phyloP scores from a whole-genome alignment of 2,797 vertebrate species.

The Enoplosus armatus region DNA sequence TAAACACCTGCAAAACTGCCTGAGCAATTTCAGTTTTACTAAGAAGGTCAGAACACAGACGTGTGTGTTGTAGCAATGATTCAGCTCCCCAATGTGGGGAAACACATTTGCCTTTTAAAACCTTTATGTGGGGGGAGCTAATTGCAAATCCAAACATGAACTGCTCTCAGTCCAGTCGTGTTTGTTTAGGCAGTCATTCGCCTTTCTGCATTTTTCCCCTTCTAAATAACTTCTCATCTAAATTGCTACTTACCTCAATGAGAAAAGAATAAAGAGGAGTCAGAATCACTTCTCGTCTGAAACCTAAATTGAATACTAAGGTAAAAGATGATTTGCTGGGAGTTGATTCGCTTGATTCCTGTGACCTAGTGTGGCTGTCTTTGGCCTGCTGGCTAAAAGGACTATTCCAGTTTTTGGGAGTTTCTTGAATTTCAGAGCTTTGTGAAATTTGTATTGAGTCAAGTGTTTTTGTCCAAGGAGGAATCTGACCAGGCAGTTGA shows the following conservation, averaged over 20 bases:
- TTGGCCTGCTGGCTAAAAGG: not conserved
- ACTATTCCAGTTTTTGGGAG: not conserved
- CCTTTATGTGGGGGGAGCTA: conserved; percentile 43
- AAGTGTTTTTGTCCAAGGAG: not conserved
- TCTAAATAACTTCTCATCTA: conserved; percentile 13
- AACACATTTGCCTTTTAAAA: conserved; percentile 64
- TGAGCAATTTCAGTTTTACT: conserved; percentile 58
- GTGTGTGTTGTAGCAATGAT: conserved; percentile 56
- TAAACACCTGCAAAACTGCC: conserved; percentile 67
- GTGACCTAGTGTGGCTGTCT: not conserved
- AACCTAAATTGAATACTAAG: conserved; percentile 7
- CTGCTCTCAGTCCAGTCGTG: conserved; percentile 39
- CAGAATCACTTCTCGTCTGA: conserved; percentile 2
- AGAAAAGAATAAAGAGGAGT: conserved; percentile 26
- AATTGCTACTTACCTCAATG: conserved; percentile 25
- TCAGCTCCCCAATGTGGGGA: conserved; percentile 54
- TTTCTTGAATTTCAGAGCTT: no score
- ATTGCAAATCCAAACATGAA: conserved; percentile 68
- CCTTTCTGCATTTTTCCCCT: not conserved
- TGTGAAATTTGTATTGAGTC: not conserved
- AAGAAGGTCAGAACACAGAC: conserved; percentile 60
- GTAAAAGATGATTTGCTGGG: not conserved
- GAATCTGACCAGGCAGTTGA: not conserved
- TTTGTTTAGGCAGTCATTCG: conserved; percentile 26
- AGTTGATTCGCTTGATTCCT: not conserved